phyloP scores from a whole-genome alignment of 1,140 invertebrate species.

The Octopus bimaculoides region DNA sequence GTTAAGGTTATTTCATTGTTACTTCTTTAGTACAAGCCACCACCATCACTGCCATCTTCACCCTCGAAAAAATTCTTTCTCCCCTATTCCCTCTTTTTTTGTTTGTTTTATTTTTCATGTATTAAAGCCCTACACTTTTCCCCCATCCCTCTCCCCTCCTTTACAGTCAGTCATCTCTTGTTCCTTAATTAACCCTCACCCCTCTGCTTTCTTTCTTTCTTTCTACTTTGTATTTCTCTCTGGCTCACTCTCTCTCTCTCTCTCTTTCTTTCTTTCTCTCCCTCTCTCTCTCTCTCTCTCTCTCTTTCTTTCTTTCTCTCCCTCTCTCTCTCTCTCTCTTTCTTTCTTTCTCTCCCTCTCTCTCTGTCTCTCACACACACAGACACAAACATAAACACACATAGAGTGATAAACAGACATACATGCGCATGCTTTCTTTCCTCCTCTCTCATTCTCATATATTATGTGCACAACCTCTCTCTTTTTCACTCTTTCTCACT shows the following conservation, averaged over 20 bases:
- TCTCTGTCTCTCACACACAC: not conserved
- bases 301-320: not conserved
- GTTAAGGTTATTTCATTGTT: no score
- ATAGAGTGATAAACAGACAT: no score
- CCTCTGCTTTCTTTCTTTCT: not conserved
- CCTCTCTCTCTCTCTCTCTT: not conserved
- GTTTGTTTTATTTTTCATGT: not conserved
- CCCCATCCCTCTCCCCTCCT: not conserved
- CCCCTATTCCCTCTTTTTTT: not conserved
- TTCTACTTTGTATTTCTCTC: not conserved
- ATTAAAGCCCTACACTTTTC: not conserved
- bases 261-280: not conserved
- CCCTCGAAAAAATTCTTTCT: not conserved
- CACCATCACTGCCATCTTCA: not conserved
- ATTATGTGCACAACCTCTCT: no score
- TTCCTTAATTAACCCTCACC: not conserved
- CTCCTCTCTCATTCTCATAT: no score
- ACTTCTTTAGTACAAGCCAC: no score
- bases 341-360: not conserved
- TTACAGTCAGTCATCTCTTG: not conserved
- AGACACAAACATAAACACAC: no score
- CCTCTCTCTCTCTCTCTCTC: not conserved
- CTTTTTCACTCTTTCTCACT: no score
- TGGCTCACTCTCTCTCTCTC: not conserved
- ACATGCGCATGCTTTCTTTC: no score